Evolutionary conservation across 2,797 vertebrate species (phyloP).

Genomic region (Pseudochirops cupreus): DNA sequence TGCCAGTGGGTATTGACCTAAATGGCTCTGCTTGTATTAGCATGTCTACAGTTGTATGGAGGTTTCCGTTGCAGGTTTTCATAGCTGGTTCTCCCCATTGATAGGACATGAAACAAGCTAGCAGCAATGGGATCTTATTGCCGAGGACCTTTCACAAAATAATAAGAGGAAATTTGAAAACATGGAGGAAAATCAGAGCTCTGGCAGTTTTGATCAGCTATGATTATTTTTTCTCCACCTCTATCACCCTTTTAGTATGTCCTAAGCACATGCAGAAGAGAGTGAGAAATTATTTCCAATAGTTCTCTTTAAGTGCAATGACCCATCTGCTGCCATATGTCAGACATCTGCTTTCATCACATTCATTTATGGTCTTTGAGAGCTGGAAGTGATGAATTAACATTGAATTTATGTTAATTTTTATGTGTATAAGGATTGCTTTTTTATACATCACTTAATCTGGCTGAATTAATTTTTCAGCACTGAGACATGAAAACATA

Average conservation of each 20-base stretch:
- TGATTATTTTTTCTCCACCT: conserved; percentile 34
- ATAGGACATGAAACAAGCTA: conserved; percentile 1
- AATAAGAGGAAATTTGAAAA: conserved; percentile 58
- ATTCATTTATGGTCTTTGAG: conserved; percentile 57
- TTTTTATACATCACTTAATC: conserved; percentile 52
- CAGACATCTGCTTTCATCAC: conserved; percentile 72
- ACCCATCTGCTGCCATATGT: conserved; percentile 68
- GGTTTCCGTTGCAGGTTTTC: conserved; percentile 67
- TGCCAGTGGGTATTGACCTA: conserved; percentile 73
- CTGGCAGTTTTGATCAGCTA: neutral
- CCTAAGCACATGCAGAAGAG: conserved; percentile 50
- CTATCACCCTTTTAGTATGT: conserved; percentile 3
- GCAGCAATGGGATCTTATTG: conserved; percentile 30
- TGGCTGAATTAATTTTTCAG: conserved; percentile 48
- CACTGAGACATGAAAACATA: conserved; percentile 32
- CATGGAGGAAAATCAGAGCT: conserved; percentile 23
- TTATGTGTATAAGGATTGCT: conserved; percentile 31
- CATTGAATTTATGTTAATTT: conserved; percentile 62
- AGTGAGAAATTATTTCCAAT: conserved; percentile 51
- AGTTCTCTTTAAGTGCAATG: conserved; percentile 56
- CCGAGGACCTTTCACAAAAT: conserved; percentile 1
- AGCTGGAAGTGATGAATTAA: conserved; percentile 65
- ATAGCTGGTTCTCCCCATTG: conserved; percentile 27
- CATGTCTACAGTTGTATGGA: conserved; percentile 51
- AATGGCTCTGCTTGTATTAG: conserved; percentile 64